A percentile compares a stretch with the other conserved stretches of the same genome.
These are phyloP conservation scores for Oncorhynchus gorbuscha DNA, from an alignment of 2,113 vertebrate species.

Conservation along the genomic window DNA sequence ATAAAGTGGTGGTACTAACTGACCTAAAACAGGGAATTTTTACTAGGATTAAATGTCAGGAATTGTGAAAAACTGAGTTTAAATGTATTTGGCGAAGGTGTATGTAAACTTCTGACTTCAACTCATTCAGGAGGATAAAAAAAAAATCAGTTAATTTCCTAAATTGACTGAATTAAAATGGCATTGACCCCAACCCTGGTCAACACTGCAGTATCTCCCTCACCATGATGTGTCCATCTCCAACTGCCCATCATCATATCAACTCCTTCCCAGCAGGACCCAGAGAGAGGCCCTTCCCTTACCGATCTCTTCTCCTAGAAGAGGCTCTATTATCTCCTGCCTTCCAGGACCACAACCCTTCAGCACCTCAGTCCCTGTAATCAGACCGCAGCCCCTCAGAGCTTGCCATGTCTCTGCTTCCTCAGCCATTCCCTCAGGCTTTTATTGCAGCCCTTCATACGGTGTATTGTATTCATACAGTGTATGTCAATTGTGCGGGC, in stretches of 20 bases:
- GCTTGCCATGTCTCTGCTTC: constrained; percentile 33
- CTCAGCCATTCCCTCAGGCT: constrained; percentile 41
- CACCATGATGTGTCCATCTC: not conserved
- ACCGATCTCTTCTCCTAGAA: constrained; percentile 22
- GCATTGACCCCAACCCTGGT: not conserved
- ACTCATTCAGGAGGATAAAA: no score
- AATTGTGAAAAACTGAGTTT: no score
- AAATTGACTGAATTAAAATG: no score
- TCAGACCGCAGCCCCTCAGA: constrained; percentile 14
- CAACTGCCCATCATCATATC: constrained; percentile 15
- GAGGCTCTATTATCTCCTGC: constrained; percentile 42
- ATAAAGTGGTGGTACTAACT: no score
- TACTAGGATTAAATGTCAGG: no score
- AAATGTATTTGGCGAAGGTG: no score
- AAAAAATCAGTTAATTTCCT: no score
- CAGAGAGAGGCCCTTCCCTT: constrained; percentile 24
- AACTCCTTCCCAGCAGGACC: constrained; percentile 18
- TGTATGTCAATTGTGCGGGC: constrained; percentile 19
- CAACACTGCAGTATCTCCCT: constrained; percentile 4
- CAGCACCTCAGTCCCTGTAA: no score
- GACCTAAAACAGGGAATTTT: no score
- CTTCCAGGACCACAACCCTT: constrained; percentile 30
- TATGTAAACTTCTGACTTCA: no score
- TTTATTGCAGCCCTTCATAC: not conserved
- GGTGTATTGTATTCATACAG: not conserved